Percentiles rank a stretch among this genome's conserved stretches.
Evolutionary conservation across 2,113 vertebrate genomes (phyloP).

Genomic region (Dinomys branickii): DNA sequence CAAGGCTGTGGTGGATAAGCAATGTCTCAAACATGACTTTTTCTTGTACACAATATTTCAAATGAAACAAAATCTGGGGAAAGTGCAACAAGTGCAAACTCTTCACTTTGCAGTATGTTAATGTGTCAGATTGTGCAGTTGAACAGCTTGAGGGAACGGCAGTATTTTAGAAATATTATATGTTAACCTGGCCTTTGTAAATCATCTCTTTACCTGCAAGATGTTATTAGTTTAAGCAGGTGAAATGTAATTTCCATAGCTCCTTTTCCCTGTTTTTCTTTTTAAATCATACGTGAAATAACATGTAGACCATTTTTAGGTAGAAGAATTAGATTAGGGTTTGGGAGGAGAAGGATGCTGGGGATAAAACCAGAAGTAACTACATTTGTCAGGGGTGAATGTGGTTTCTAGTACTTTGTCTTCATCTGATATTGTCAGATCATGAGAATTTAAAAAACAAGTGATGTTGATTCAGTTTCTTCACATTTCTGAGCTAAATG

Average conservation of each 20-base stretch:
- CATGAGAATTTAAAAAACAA: neutral
- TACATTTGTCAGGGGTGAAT: neutral
- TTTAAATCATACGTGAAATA: neutral
- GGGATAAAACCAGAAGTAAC: neutral
- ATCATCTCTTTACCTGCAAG: constrained; percentile 61
- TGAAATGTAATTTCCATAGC: neutral
- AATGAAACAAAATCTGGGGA: constrained; percentile 74
- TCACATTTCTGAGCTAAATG: neutral
- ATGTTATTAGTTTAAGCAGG: constrained; percentile 21
- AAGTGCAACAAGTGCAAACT: constrained; percentile 30
- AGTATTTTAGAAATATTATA: constrained; percentile 63
- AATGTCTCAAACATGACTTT: constrained; percentile 54
- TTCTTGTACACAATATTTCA: constrained; percentile 69
- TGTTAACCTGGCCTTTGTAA: constrained; percentile 54
- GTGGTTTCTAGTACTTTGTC: neutral
- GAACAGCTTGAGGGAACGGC: constrained; percentile 55
- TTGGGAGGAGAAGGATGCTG: neutral
- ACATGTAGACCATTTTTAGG: constrained; percentile 12
- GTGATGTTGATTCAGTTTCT: neutral
- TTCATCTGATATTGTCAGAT: neutral
- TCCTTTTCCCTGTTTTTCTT: neutral
- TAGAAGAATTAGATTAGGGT: neutral
- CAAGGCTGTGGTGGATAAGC: constrained; percentile 57
- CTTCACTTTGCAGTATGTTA: constrained; percentile 59
- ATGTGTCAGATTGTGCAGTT: constrained; percentile 30